Evolutionary conservation across 2,888 invertebrate species (phyloP), one percentile per base, ranked within the genome.

Genomic region (Papilio demoleus): DNA sequence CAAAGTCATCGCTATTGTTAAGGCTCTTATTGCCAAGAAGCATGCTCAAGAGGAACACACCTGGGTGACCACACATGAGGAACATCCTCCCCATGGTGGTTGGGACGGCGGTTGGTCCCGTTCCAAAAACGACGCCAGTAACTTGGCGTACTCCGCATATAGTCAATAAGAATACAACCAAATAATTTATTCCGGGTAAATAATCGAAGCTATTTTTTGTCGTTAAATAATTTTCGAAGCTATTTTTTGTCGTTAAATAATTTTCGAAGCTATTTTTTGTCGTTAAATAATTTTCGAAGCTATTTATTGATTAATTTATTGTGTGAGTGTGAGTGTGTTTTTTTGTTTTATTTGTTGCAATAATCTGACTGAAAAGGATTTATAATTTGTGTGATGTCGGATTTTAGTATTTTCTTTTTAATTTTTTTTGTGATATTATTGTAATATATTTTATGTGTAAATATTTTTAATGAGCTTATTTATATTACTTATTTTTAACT

Each of bases 41-140:
- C 80, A 87, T 50, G 60, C 75, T 0, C 82, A 84, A 1, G 85
- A 88, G 62, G 86, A 89, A 42, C 79, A 83, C 17, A 79, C 72
- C 79, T 84, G 74, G 81, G 80, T 72, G 0, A 82, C 87, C 9
- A 65, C 77, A 24, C 82, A 83, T 34, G 83, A 81, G 4, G 87
- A 87, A n/a, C 87, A 86, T 31, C 34, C 83, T 80, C 24, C 83
- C 77, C 74, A 72, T 17, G 75, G 74, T 4, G 81, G 80, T 0
- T 90, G 88, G 87, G 90, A 90, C 65, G 81, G 85, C 9, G 92
- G 91, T 22, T 92, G 92, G 92, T 88, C 90, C 6, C 79, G 92
- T 1, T 87, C 90, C 1, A 84, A 83, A 66, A 88, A 86, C 2
- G 92, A 90, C n/a, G 90, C 80, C 34, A 86, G 81, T 67, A 87